A percentile compares a stretch with the other conserved stretches of the same genome.
Evolutionary conservation across 2,888 invertebrate genomes (phyloP).

Genomic region (Leistus spinibarbis): DNA sequence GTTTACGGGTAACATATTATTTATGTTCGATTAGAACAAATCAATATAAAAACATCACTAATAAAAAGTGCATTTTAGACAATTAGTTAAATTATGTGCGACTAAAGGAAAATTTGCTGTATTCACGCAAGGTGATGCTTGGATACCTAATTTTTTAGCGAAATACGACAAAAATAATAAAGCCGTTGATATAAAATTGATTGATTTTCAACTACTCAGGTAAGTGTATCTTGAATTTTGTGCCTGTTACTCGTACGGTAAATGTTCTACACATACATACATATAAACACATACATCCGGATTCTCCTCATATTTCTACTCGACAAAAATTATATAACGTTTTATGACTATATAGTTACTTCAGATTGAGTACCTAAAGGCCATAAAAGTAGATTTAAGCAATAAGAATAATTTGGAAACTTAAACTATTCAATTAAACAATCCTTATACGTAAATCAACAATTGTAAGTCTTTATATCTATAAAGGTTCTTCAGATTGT

Average conservation of each 20-base stretch:
- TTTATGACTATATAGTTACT: too few species aligned
- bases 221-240: conserved; percentile 39
- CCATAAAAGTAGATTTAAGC: too few species aligned
- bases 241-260: background rate
- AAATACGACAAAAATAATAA: conserved; percentile 52
- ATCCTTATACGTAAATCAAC: too few species aligned
- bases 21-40: conserved; percentile 50
- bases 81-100: conserved; percentile 12
- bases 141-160: conserved; percentile 76
- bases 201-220: conserved; percentile 73
- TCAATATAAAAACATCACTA: conserved; percentile 6
- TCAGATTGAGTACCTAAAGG: too few species aligned
- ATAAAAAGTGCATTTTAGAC: background rate
- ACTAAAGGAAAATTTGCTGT: conserved; percentile 57
- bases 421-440: too few species aligned
- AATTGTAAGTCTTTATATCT: too few species aligned
- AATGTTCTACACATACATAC: too few species aligned
- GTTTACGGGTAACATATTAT: conserved; percentile 57
- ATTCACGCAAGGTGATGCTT: conserved; percentile 74
- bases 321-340: too few species aligned
- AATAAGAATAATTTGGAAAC: too few species aligned
- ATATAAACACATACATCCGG: too few species aligned
- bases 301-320: too few species aligned
- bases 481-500: too few species aligned
- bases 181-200: conserved; percentile 62